These are phyloP conservation scores for Trachelus stipa DNA, from an alignment of 2,888 invertebrate genomes.

Conservation along the genomic window DNA sequence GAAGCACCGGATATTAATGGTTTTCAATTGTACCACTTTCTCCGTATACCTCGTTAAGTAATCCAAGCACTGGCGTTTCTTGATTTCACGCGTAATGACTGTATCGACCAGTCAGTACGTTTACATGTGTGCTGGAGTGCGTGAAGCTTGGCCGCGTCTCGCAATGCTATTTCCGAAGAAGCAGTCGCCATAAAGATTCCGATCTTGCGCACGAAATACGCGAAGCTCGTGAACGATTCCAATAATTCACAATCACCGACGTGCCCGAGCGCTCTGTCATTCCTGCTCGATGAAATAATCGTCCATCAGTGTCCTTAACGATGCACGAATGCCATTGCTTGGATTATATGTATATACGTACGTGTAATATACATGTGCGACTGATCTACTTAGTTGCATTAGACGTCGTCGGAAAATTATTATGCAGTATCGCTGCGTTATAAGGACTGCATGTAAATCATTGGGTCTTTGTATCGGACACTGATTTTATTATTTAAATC, in stretches of 20 bases:
- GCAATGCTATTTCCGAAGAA: background rate
- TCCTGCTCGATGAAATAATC: constrained; percentile 35
- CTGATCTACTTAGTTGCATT: background rate
- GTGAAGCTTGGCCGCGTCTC: background rate
- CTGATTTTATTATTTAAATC: background rate
- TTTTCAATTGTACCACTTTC: background rate
- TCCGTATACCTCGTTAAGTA: background rate
- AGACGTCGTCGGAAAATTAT: background rate
- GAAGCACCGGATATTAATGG: background rate
- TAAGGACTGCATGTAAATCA: background rate
- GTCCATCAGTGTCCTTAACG: constrained; percentile 34
- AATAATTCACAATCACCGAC: constrained; percentile 48
- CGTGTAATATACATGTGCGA: background rate
- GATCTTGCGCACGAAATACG: background rate
- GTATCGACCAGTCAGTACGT: background rate
- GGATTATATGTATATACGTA: background rate
- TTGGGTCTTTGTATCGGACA: background rate
- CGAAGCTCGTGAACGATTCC: constrained; percentile 4
- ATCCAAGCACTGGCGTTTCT: background rate
- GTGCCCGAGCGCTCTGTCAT: constrained; percentile 33
- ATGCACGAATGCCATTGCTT: constrained; percentile 37
- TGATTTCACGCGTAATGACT: background rate
- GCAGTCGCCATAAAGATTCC: constrained; percentile 4
- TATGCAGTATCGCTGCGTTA: background rate
- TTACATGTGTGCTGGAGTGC: background rate